Percentiles rank a stretch among this genome's conserved stretches.
phyloP scores from a whole-genome alignment of 2,113 vertebrate species.

The Diadophis punctatus region DNA sequence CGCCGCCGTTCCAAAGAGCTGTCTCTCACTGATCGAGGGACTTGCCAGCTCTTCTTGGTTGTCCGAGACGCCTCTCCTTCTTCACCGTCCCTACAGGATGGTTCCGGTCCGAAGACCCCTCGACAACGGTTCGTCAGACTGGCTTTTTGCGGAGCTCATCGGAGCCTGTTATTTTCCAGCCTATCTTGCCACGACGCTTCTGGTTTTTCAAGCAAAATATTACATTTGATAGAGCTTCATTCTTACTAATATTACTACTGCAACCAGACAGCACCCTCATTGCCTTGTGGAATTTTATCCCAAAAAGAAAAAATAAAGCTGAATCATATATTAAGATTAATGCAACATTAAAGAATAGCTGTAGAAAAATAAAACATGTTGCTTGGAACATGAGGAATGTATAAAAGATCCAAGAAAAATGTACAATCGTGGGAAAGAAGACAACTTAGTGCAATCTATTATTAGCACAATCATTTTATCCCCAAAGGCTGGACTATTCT shows the following conservation, averaged over 20 bases:
- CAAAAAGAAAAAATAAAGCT: neutral
- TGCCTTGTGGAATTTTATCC: neutral
- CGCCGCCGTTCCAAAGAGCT: too few relatives aligned
- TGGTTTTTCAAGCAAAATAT: neutral
- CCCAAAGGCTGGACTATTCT: constrained; percentile 7
- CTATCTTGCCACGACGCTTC: too few relatives aligned
- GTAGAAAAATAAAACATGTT: neutral
- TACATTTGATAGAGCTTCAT: neutral
- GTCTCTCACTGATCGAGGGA: too few relatives aligned
- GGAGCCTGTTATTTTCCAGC: too few relatives aligned
- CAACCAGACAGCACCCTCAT: neutral
- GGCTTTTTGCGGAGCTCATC: too few relatives aligned
- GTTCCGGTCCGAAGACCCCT: too few relatives aligned
- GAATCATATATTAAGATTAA: neutral
- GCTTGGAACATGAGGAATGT: constrained; percentile 10
- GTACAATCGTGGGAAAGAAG: constrained; percentile 7
- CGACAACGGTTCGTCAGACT: too few relatives aligned
- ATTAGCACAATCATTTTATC: constrained; percentile 1
- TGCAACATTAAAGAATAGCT: neutral
- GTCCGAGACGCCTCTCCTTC: too few relatives aligned
- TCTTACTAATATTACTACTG: neutral
- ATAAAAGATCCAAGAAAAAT: constrained; percentile 14
- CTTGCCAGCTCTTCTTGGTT: too few relatives aligned
- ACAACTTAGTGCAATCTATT: neutral
- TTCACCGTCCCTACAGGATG: too few relatives aligned